Percentiles rank a stretch among this genome's conserved stretches.
Evolutionary conservation across 2,797 vertebrate species (phyloP).

Genomic region (Avahi laniger): DNA sequence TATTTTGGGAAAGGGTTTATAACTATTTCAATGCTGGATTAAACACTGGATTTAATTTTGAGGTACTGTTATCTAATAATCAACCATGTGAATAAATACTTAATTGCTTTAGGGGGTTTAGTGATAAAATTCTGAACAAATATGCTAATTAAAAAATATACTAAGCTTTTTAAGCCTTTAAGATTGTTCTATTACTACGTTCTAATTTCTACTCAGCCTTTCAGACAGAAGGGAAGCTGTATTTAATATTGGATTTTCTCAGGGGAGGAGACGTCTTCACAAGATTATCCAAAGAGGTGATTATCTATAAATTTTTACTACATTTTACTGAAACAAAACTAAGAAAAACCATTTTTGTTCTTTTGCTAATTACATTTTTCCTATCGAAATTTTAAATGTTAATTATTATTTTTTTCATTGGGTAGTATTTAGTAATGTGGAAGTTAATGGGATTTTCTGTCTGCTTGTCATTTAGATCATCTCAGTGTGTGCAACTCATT

Average conservation of each 20-base stretch:
- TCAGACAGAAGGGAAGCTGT: slow-evolving; percentile 99
- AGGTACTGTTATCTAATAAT: not conserved
- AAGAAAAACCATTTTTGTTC: not conserved
- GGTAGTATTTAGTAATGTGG: slow-evolving; percentile 16
- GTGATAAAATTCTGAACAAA: slow-evolving; percentile 36
- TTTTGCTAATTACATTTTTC: slow-evolving; percentile 12
- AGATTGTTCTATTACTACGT: slow-evolving; percentile 19
- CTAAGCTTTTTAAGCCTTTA: slow-evolving; percentile 44
- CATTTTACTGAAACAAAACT: slow-evolving; percentile 42
- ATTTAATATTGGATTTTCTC: slow-evolving; percentile 99
- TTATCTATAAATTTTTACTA: slow-evolving; percentile 76
- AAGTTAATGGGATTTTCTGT: slow-evolving; percentile 47
- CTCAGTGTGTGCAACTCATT: not conserved
- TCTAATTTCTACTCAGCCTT: slow-evolving; percentile 89
- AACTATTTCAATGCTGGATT: not conserved
- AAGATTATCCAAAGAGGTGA: slow-evolving; percentile 99
- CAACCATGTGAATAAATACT: not conserved
- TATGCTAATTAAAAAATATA: not conserved
- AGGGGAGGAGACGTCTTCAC: slow-evolving; percentile 99
- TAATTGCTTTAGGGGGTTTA: slow-evolving; percentile 27
- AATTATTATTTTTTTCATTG: slow-evolving; percentile 32
- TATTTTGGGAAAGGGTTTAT: slow-evolving; percentile 10
- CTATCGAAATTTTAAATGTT: slow-evolving; percentile 25
- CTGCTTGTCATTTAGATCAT: slow-evolving; percentile 39
- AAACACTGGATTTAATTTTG: slow-evolving; percentile 48